Conservation (phyloP, 2,888 invertebrate species). For the Acrobasis consociella region DNA sequence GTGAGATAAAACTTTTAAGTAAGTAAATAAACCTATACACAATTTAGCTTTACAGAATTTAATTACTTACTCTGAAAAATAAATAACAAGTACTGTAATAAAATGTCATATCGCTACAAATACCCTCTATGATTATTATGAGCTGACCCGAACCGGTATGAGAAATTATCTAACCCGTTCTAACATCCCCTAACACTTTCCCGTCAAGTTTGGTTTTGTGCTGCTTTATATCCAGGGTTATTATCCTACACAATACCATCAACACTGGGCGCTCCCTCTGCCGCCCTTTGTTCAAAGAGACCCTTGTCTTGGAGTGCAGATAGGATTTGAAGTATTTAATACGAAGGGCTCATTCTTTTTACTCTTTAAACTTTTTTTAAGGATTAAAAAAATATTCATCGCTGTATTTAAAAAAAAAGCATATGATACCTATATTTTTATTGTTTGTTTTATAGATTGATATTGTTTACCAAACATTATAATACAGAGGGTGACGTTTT, state of each 20-base stretch:
- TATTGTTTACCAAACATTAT: too few relatives aligned
- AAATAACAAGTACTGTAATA: too few relatives aligned
- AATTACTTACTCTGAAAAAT: too few relatives aligned
- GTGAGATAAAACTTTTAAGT: too few relatives aligned
- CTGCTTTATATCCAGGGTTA: background rate
- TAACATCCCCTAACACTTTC: background rate
- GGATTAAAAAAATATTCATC: too few relatives aligned
- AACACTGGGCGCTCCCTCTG: conserved; percentile 6
- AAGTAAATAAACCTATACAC: too few relatives aligned
- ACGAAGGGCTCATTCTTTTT: background rate
- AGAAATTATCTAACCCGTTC: background rate
- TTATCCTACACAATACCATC: conserved; percentile 8
- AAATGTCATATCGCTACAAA: background rate
- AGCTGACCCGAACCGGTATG: background rate
- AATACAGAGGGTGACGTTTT: too few relatives aligned
- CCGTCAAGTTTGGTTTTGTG: background rate
- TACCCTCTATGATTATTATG: background rate
- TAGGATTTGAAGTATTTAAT: conserved; percentile 4
- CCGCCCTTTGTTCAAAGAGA: conserved; percentile 6
- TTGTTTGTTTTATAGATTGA: too few relatives aligned
- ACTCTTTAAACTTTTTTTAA: too few relatives aligned
- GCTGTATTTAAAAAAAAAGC: too few relatives aligned
- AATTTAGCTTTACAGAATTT: too few relatives aligned
- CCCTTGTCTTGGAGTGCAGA: conserved; percentile 16
- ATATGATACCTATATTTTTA: too few relatives aligned